These are phyloP conservation scores for Coreius guichenoti DNA, from an alignment of 2,797 vertebrate species.

Conservation along the genomic window DNA sequence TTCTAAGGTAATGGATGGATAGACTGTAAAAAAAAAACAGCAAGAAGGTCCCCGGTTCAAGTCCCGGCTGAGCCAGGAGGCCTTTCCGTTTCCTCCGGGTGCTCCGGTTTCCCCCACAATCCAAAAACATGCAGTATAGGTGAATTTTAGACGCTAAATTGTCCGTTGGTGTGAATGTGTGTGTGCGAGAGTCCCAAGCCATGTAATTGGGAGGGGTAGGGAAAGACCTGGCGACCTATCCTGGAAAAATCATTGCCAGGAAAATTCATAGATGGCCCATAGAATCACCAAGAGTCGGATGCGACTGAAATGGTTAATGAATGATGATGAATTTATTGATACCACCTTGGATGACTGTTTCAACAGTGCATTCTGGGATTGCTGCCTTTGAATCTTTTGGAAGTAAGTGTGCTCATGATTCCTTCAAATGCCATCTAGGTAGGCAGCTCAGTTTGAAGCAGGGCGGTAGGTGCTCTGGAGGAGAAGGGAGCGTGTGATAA, in stretches of 20 bases:
- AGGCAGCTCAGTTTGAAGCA: not conserved
- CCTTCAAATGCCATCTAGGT: not conserved
- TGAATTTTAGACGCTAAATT: not conserved
- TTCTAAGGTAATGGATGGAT: not conserved
- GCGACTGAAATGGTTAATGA: not conserved
- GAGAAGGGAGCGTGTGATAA: conserved; percentile 74
- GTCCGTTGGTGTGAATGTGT: not conserved
- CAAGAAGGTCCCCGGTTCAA: not conserved
- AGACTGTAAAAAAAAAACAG: not conserved
- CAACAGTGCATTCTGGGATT: not conserved
- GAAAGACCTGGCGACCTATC: not conserved
- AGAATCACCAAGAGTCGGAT: not conserved
- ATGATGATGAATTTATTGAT: not conserved
- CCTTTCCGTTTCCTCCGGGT: not conserved
- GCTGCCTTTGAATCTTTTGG: not conserved
- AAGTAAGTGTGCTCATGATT: not conserved
- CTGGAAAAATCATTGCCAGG: not conserved
- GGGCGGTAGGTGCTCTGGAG: conserved; percentile 54
- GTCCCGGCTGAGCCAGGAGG: not conserved
- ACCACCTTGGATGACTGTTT: not conserved
- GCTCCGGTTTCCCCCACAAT: not conserved
- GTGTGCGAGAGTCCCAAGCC: not conserved
- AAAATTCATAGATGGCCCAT: not conserved
- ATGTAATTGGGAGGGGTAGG: not conserved
- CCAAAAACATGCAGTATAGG: not conserved